Evolutionary conservation across 1,140 invertebrate species (phyloP).

Genomic region (Musca vetustissima): DNA sequence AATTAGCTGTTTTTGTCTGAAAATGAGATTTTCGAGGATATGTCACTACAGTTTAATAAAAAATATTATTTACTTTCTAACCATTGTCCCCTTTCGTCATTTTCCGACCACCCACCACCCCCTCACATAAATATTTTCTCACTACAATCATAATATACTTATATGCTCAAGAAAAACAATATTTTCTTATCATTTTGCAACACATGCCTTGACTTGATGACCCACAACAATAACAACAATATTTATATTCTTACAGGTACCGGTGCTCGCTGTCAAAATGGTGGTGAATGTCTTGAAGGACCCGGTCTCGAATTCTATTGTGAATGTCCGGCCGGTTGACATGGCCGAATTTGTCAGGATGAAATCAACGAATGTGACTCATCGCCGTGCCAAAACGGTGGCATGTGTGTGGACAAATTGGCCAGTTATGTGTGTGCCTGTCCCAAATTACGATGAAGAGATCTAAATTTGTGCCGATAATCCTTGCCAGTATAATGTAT

Average conservation of each 20-base stretch:
- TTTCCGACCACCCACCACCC: not conserved
- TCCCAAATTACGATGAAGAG: constrained; percentile 71
- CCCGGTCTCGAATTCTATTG: constrained; percentile 78
- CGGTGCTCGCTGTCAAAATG: constrained; percentile 72
- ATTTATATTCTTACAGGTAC: constrained; percentile 41
- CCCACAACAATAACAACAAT: not conserved
- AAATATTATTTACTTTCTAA: no score
- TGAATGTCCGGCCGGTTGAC: no score
- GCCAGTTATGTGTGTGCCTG: no score
- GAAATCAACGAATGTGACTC: constrained; percentile 81
- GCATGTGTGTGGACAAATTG: constrained; percentile 83
- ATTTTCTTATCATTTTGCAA: not conserved
- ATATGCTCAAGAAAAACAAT: not conserved
- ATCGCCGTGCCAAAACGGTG: constrained; percentile 81
- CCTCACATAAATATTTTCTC: not conserved
- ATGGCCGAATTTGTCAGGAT: constrained; percentile 72
- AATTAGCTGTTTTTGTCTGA: no score
- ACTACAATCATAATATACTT: not conserved
- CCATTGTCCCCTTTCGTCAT: not conserved
- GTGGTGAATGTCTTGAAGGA: constrained; percentile 79
- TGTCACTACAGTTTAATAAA: no score
- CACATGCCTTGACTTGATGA: not conserved
- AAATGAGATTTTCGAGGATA: no score
- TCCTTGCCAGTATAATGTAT: constrained; percentile 76
- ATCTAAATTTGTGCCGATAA: constrained; percentile 75